Base-by-base conservation (phyloP, 2,797 vertebrate genomes). In the Ataeniobius toweri region DNA sequence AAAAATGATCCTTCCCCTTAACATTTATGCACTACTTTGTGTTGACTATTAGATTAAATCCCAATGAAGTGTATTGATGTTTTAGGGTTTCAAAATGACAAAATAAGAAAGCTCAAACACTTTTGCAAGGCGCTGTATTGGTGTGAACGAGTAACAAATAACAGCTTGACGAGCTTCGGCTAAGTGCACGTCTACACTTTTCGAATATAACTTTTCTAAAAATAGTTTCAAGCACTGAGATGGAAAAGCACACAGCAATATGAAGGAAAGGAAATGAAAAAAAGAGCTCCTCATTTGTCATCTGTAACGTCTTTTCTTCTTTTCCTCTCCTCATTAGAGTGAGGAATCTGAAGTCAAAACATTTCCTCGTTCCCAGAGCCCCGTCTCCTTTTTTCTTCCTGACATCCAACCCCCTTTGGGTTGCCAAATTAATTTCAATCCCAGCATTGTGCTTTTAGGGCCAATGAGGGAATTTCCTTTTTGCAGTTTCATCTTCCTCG, bases 151-250 rank as follows among this genome's bases (percentile, higher is more conserved):
- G 77, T 73, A 79, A 85, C 78, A 85, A 16, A 80, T 73, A 78
- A 89, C 82, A 88, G 74, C 69, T 76, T 75, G 74, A 81, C 80
- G 72, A 83, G 82, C 76, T 74, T 84, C 31, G 51, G 77, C 77
- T 18, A 84, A 80, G 81, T 36, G 77, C 80, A 85, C 80, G 3
- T 83, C 83, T 85, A 88, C 77, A 84, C 82, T 84, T 82, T 90
- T 89, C 84, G 79, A 83, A 89, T 85, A 89, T 44, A 86, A 85
- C 56, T 81, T 75, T 69, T 89, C 92, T 89, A 92, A 92, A 93
- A 94, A 92, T 91, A 93, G 85, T 92, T 85, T 75, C 48, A 85
- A 85, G 81, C 88, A 73, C 82, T 44, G 77, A 79, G 77, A 89
- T 78, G 80, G 81, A 80, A 26, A 78, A 87, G 86, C 69, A 81